These are phyloP conservation scores for Epirrhoe alternata DNA, from an alignment of 2,888 invertebrate genomes.

Conservation along the genomic window DNA sequence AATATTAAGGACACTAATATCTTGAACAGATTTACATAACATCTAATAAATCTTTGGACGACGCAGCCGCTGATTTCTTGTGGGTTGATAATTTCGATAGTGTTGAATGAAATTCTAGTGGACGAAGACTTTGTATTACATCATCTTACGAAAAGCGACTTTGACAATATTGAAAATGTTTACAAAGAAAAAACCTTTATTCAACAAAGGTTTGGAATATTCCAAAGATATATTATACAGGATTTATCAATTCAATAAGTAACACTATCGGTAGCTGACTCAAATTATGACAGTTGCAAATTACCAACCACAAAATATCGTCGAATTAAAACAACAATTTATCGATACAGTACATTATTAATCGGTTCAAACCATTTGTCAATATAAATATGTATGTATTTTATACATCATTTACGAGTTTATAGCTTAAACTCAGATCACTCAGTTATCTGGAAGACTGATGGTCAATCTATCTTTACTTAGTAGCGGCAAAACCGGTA, in stretches of 20 bases:
- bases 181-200: background rate
- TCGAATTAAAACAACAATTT: conserved; percentile 32
- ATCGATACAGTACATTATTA: conserved; percentile 34
- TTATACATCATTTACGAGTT: conserved; percentile 33
- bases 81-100: conserved; percentile 44
- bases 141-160: background rate
- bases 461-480: conserved; percentile 66
- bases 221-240: conserved; percentile 5
- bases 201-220: background rate
- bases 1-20: conserved; percentile 83
- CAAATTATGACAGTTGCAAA: conserved; percentile 27
- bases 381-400: conserved; percentile 24
- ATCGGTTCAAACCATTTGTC: conserved; percentile 38
- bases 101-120: background rate
- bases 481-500: conserved; percentile 61
- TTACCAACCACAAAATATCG: conserved; percentile 31
- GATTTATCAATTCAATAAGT: conserved; percentile 23
- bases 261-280: conserved; percentile 21
- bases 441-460: conserved; percentile 65
- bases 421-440: conserved; percentile 36
- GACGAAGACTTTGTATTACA: background rate
- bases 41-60: conserved; percentile 75
- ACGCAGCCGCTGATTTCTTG: conserved; percentile 73
- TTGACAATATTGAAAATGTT: background rate
- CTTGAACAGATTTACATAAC: conserved; percentile 82